phyloP scores from a whole-genome alignment of 2,113 vertebrate genomes.

The Actenoides hombroni region DNA sequence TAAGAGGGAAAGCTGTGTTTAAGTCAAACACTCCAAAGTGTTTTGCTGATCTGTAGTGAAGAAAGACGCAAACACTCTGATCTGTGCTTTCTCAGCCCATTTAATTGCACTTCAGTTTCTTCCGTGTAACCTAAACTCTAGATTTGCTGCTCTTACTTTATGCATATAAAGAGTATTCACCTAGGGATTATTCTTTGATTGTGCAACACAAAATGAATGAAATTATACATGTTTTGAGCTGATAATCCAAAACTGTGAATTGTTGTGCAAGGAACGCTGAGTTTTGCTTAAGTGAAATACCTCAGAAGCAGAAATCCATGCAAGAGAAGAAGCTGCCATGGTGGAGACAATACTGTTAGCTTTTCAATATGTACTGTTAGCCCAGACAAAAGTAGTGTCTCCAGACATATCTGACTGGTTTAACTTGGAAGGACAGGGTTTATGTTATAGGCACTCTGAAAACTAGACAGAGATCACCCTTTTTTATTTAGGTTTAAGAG shows the following conservation, averaged over 20 bases:
- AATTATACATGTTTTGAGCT: not conserved
- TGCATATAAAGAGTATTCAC: not conserved
- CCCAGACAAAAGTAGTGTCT: not conserved
- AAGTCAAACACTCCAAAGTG: not conserved
- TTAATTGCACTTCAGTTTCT: not conserved
- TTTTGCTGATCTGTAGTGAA: not conserved
- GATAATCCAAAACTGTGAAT: not conserved
- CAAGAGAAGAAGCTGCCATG: not conserved
- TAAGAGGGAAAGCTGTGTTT: not conserved
- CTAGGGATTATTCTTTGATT: not conserved
- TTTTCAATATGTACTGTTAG: not conserved
- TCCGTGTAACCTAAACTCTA: not conserved
- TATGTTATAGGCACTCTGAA: not conserved
- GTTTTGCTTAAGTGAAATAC: not conserved
- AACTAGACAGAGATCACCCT: not conserved
- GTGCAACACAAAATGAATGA: not conserved
- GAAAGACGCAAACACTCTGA: not conserved
- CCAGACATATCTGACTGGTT: not conserved
- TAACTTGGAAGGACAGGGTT: not conserved
- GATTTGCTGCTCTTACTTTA: not conserved
- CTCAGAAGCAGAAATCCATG: not conserved
- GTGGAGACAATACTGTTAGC: not conserved
- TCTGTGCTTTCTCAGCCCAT: not conserved
- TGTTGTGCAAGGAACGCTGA: not conserved
- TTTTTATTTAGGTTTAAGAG: not conserved